Percentiles rank a stretch among this genome's conserved stretches.
These are phyloP conservation scores for Tromatobia lineatoria DNA, from an alignment of 2,888 invertebrate genomes.

Conservation along the genomic window DNA sequence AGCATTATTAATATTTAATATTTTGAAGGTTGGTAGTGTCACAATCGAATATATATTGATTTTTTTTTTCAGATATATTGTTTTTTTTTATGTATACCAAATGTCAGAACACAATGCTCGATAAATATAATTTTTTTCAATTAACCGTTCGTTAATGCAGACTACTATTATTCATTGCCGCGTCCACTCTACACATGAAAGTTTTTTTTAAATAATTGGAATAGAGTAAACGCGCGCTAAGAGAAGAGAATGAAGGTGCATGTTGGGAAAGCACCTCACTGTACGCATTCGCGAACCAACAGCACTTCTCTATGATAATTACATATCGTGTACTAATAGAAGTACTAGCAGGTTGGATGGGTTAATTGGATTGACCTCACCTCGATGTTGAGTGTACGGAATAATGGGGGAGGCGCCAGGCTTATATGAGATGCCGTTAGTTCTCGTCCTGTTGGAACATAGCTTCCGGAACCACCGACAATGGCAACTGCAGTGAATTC, in stretches of 20 bases:
- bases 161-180: background rate
- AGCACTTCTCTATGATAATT: constrained; percentile 61
- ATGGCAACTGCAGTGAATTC: constrained; percentile 15
- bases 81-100: background rate
- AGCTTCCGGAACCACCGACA: background rate
- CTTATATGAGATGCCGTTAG: constrained; percentile 28
- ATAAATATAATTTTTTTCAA: background rate
- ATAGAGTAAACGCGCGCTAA: background rate
- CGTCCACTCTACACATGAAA: background rate
- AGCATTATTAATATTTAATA: no score
- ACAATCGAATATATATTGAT: no score
- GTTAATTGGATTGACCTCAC: constrained; percentile 67
- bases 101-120: background rate
- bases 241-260: background rate
- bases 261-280: constrained; percentile 30
- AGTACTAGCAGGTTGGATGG: constrained; percentile 55
- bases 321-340: constrained; percentile 66
- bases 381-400: constrained; percentile 53
- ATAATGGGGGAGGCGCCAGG: constrained; percentile 42
- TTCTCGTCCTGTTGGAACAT: constrained; percentile 3
- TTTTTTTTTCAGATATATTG: no score
- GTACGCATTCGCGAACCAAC: constrained; percentile 14
- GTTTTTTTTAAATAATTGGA: background rate
- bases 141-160: background rate
- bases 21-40: no score